phyloP scores from a whole-genome alignment of 2,888 invertebrate genomes.

The Anarsia innoxiella region DNA sequence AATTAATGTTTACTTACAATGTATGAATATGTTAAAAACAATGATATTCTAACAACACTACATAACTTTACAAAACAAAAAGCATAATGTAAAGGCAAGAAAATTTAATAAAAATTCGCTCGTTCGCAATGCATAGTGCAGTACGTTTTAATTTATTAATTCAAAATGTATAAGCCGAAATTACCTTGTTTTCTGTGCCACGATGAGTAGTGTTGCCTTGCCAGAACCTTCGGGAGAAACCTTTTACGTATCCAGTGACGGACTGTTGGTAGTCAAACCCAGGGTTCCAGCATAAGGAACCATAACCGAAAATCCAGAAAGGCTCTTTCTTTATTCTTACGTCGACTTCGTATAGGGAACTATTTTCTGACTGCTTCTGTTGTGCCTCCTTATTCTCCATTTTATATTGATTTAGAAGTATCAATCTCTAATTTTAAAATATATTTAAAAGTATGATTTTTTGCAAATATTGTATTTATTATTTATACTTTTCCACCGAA shows the following conservation, averaged over 20 bases:
- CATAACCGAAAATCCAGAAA: constrained; percentile 96
- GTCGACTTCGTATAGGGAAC: constrained; percentile 29
- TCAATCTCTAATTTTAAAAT: neutral
- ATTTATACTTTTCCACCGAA: too few relatives aligned
- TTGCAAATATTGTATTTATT: too few relatives aligned
- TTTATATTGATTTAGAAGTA: neutral
- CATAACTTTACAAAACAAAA: too few relatives aligned
- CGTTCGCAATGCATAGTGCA: too few relatives aligned
- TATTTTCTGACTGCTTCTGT: too few relatives aligned
- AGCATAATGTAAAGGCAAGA: too few relatives aligned
- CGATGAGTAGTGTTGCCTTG: constrained; percentile 91
- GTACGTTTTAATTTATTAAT: too few relatives aligned
- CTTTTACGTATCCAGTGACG: constrained; percentile 87
- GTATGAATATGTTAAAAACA: too few relatives aligned
- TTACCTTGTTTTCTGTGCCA: constrained; percentile 83
- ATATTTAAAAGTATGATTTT: too few relatives aligned
- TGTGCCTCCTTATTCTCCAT: constrained; percentile 2
- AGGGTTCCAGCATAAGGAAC: constrained; percentile 95
- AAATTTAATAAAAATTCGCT: too few relatives aligned
- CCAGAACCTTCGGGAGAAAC: constrained; percentile 92
- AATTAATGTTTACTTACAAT: too few relatives aligned
- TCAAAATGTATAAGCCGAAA: neutral
- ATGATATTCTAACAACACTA: too few relatives aligned
- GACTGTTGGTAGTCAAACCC: constrained; percentile 90
- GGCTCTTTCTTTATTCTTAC: constrained; percentile 52